These are phyloP conservation scores for Heliothis virescens DNA, from an alignment of 1,140 invertebrate genomes.

Conservation along the genomic window DNA sequence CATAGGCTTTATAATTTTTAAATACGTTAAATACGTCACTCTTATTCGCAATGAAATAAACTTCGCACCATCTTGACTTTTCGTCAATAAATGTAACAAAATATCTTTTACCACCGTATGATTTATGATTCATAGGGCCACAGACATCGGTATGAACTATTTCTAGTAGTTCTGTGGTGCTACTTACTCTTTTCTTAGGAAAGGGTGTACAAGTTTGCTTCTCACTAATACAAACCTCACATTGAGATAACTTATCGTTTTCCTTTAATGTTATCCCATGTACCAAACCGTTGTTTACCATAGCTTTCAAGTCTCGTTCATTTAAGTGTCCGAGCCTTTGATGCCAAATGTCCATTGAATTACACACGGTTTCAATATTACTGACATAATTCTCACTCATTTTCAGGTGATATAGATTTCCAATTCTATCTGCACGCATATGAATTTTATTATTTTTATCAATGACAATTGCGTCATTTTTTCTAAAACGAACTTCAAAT, in stretches of 20 bases:
- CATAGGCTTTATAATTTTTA: slow-evolving; percentile 55
- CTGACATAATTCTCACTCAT: slow-evolving; percentile 42
- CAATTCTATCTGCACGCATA: slow-evolving; percentile 50
- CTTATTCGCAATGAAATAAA: slow-evolving; percentile 54
- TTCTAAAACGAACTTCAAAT: slow-evolving; percentile 52
- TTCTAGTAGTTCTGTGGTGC: slow-evolving; percentile 49
- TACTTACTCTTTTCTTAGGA: slow-evolving; percentile 14
- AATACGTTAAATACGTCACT: slow-evolving; percentile 52
- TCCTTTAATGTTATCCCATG: no score
- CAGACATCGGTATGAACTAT: slow-evolving; percentile 55
- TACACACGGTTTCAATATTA: slow-evolving; percentile 51
- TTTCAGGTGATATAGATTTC: slow-evolving; percentile 52
- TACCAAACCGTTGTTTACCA: no score
- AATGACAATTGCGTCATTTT: slow-evolving; percentile 50
- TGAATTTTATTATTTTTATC: slow-evolving; percentile 42
- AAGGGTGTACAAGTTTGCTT: no score
- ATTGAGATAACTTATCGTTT: no score
- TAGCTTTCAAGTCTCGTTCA: no score
- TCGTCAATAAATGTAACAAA: slow-evolving; percentile 58
- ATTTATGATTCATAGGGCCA: slow-evolving; percentile 53
- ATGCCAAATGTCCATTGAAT: slow-evolving; percentile 53
- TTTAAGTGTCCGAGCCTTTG: no score
- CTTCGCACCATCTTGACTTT: slow-evolving; percentile 54
- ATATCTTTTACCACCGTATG: slow-evolving; percentile 53
- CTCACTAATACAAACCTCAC: no score